Percentiles rank a stretch among this genome's conserved stretches.
phyloP scores from a whole-genome alignment of 2,797 vertebrate genomes.

The Melanogrammus aeglefinus region DNA sequence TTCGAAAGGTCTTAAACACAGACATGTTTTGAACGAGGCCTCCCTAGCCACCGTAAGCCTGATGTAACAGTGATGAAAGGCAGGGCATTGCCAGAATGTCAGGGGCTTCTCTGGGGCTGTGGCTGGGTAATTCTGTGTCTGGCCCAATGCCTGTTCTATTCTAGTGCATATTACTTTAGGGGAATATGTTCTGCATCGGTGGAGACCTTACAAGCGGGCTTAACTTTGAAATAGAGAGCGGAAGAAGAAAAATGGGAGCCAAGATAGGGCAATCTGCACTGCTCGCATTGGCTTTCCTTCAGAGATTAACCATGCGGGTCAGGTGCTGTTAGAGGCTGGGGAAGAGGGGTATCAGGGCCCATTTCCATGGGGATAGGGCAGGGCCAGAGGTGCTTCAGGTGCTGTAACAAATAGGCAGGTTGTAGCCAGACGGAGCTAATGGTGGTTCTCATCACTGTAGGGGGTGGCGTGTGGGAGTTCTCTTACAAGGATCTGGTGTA shows the following conservation, averaged over 20 bases:
- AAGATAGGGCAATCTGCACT: not conserved
- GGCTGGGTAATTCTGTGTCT: constrained; percentile 1
- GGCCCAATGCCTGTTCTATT: not conserved
- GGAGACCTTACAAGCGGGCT: not conserved
- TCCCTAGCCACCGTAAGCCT: not conserved
- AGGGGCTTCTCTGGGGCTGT: not conserved
- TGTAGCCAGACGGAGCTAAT: not conserved
- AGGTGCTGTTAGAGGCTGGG: not conserved
- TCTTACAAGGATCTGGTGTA: not conserved
- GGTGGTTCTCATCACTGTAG: not conserved
- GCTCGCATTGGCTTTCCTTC: not conserved
- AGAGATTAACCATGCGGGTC: not conserved
- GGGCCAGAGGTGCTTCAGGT: constrained; percentile 4
- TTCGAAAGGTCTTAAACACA: not conserved
- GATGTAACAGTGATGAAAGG: not conserved
- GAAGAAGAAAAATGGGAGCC: not conserved
- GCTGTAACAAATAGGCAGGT: not conserved
- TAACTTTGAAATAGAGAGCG: not conserved
- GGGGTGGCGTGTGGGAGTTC: not conserved
- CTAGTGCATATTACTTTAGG: constrained; percentile 4
- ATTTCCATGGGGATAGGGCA: not conserved
- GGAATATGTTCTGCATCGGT: constrained; percentile 1
- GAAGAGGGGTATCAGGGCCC: not conserved
- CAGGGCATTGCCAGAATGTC: not conserved
- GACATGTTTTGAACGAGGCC: not conserved